phyloP scores from a whole-genome alignment of 2,888 invertebrate genomes.

The Sesamia inferens region DNA sequence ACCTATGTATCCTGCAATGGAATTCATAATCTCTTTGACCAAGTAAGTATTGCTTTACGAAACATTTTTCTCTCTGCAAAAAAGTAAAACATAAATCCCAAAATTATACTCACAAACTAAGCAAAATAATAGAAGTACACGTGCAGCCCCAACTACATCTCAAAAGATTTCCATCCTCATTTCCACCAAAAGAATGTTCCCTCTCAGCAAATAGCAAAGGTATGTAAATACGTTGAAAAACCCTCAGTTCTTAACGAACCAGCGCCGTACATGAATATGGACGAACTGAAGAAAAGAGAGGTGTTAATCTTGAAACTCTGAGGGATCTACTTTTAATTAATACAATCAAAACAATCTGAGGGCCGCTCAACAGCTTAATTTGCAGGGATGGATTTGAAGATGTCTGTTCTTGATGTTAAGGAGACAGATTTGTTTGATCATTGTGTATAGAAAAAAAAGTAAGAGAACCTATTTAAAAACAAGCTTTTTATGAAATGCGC shows the following conservation, averaged over 20 bases:
- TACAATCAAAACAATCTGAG: slow-evolving; percentile 89
- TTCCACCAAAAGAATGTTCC: slow-evolving; percentile 41
- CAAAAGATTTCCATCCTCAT: slow-evolving; percentile 38
- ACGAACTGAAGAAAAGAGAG: slow-evolving; percentile 83
- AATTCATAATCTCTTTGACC: too few relatives aligned
- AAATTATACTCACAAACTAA: slow-evolving; percentile 3
- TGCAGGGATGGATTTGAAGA: slow-evolving; percentile 72
- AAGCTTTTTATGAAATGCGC: too few relatives aligned
- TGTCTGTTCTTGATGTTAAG: neutral
- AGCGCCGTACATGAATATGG: slow-evolving; percentile 84
- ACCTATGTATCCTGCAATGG: too few relatives aligned
- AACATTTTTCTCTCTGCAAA: neutral
- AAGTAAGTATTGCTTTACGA: neutral
- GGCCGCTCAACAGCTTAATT: slow-evolving; percentile 78
- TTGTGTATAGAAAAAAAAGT: neutral
- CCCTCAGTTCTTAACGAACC: slow-evolving; percentile 60
- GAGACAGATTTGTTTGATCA: neutral
- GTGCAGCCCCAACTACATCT: slow-evolving; percentile 8
- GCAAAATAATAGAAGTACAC: neutral
- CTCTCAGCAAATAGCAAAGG: slow-evolving; percentile 63
- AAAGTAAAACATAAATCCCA: neutral
- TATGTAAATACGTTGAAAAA: slow-evolving; percentile 64
- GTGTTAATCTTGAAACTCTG: slow-evolving; percentile 89
- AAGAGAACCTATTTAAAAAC: too few relatives aligned
- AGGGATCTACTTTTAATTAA: slow-evolving; percentile 87